Conservation (phyloP, 2,797 vertebrate species). For the Glyptemys insculpta region DNA sequence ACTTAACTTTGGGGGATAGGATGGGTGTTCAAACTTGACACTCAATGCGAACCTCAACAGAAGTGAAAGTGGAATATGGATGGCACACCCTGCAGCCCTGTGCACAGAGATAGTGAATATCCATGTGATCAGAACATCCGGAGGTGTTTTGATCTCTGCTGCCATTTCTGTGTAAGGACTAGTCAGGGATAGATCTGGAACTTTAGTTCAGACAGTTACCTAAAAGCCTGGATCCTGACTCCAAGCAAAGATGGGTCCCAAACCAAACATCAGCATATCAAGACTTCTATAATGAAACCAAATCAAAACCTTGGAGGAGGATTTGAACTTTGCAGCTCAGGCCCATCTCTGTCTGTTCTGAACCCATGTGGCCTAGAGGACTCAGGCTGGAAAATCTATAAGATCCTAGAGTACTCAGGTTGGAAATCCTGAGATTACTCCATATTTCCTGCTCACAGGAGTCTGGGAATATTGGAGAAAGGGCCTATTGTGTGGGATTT, state of each 20-base stretch:
- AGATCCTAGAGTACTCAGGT: rapidly evolving
- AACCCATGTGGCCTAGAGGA: not conserved
- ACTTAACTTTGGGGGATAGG: not conserved
- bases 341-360: not conserved
- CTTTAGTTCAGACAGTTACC: not conserved
- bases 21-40: not conserved
- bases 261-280: rapidly evolving
- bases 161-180: not conserved
- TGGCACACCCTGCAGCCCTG: not conserved
- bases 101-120: not conserved
- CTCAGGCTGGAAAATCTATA: not conserved
- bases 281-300: rapidly evolving
- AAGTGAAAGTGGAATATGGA: not conserved
- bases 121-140: not conserved
- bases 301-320: not conserved
- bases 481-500: rapidly evolving
- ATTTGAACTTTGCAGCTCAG: not conserved
- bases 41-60: not conserved
- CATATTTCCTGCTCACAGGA: not conserved
- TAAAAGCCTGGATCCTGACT: not conserved
- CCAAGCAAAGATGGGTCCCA: not conserved
- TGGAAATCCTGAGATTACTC: not conserved
- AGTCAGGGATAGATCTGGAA: rapidly evolving
- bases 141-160: not conserved
- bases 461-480: not conserved